phyloP scores from a whole-genome alignment of 2,888 invertebrate genomes.

The Globia sparganii region DNA sequence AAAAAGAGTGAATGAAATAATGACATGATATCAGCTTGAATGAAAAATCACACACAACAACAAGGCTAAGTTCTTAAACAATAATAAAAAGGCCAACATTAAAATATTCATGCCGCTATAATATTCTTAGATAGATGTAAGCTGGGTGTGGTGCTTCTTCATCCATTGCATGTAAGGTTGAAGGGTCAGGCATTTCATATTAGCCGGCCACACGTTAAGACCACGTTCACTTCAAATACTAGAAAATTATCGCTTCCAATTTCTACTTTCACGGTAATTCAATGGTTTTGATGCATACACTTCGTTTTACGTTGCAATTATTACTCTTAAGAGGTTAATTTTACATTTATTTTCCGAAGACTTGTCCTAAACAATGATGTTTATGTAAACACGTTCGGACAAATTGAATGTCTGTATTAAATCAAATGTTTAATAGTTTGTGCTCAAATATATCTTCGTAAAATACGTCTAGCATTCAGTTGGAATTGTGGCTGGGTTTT shows the following conservation, averaged over 20 bases:
- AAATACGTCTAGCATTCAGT: constrained; percentile 6
- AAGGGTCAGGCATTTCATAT: constrained; percentile 69
- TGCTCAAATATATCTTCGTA: not conserved
- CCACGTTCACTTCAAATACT: constrained; percentile 66
- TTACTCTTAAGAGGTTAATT: constrained; percentile 13
- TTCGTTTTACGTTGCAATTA: constrained; percentile 33
- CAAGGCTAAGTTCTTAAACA: not conserved
- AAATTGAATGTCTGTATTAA: not conserved
- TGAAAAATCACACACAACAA: not conserved
- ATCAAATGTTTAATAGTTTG: not conserved
- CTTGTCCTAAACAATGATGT: not conserved
- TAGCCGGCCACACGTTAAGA: constrained; percentile 70
- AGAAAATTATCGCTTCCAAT: constrained; percentile 73
- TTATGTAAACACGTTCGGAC: not conserved
- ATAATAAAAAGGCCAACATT: constrained; percentile 6
- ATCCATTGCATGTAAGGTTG: constrained; percentile 69
- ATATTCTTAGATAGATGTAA: constrained; percentile 51
- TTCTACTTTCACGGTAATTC: constrained; percentile 75
- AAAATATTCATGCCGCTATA: constrained; percentile 17
- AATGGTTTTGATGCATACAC: constrained; percentile 57
- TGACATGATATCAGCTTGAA: not conserved
- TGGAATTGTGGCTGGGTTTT: not conserved
- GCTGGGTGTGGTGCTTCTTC: constrained; percentile 53
- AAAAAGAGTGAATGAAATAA: not conserved
- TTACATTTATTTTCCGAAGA: not conserved